Evolutionary conservation across 1,140 invertebrate species (phyloP).

Genomic region (Manduca sexta): DNA sequence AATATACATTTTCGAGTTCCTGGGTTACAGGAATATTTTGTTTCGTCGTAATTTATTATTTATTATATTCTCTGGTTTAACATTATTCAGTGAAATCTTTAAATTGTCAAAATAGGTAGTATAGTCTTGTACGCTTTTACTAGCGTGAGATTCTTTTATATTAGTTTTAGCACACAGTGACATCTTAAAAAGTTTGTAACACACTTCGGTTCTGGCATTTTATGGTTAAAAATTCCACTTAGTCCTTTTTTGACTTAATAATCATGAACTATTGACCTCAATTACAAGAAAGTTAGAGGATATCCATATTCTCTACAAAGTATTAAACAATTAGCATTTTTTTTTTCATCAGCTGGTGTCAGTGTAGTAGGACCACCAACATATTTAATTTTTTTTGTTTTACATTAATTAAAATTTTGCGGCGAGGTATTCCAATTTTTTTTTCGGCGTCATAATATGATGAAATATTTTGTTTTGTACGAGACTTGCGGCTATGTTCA

Average conservation of each 20-base stretch:
- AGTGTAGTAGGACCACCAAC: conserved; percentile 9
- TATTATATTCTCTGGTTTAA: no score
- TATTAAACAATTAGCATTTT: conserved; percentile 5
- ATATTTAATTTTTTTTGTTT: conserved; percentile 6
- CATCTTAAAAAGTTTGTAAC: neutral
- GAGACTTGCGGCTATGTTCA: conserved; percentile 6
- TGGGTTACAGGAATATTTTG: no score
- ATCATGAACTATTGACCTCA: conserved; percentile 7
- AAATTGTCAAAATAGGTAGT: no score
- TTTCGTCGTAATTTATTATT: no score
- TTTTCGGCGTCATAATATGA: conserved; percentile 17
- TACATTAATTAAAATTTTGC: conserved; percentile 13
- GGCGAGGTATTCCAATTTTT: conserved; percentile 14
- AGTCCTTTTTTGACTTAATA: conserved; percentile 7
- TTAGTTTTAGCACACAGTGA: no score
- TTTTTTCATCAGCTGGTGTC: conserved; percentile 5
- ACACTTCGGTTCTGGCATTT: conserved; percentile 4
- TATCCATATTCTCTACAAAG: conserved; percentile 8
- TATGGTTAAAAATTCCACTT: conserved; percentile 3
- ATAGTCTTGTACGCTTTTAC: no score
- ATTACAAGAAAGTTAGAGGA: conserved; percentile 8
- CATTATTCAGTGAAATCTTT: no score
- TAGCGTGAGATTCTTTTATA: no score
- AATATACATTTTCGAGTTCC: no score
- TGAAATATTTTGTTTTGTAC: conserved; percentile 5